Percentiles rank a stretch among this genome's conserved stretches.
Evolutionary conservation across 2,888 invertebrate species (phyloP).

Genomic region (Nomada hirtipes): DNA sequence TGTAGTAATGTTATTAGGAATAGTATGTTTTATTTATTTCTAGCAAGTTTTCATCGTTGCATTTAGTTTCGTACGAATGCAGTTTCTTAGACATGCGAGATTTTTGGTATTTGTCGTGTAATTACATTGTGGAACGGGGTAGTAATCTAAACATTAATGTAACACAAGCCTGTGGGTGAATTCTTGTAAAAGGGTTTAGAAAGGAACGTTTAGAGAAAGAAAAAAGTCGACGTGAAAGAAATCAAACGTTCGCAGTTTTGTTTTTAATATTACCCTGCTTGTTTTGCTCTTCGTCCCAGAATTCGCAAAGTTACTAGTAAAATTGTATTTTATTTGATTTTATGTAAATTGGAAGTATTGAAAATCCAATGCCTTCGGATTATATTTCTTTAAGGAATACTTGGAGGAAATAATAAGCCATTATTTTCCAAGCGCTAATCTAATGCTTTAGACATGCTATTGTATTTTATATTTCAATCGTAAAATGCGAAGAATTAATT

Average conservation of each 20-base stretch:
- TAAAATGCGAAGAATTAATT: neutral
- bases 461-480: neutral
- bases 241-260: neutral
- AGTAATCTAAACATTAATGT: constrained; percentile 48
- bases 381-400: neutral
- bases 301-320: neutral
- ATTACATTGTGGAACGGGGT: constrained; percentile 25
- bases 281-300: constrained; percentile 8
- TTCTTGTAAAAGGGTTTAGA: constrained; percentile 36
- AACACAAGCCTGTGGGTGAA: constrained; percentile 36
- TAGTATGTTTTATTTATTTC: neutral
- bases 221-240: constrained; percentile 22
- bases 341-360: neutral
- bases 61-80: neutral
- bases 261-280: constrained; percentile 17
- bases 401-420: neutral
- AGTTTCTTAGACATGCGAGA: constrained; percentile 16
- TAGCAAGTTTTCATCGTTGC: neutral
- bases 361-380: neutral
- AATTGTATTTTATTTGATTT: neutral
- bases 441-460: no score
- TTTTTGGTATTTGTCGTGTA: constrained; percentile 11
- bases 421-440: no score
- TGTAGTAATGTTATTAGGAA: no score
- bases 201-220: constrained; percentile 37